Evolutionary conservation across 2,888 invertebrate species (phyloP).

Genomic region (Iphiclides podalirius): DNA sequence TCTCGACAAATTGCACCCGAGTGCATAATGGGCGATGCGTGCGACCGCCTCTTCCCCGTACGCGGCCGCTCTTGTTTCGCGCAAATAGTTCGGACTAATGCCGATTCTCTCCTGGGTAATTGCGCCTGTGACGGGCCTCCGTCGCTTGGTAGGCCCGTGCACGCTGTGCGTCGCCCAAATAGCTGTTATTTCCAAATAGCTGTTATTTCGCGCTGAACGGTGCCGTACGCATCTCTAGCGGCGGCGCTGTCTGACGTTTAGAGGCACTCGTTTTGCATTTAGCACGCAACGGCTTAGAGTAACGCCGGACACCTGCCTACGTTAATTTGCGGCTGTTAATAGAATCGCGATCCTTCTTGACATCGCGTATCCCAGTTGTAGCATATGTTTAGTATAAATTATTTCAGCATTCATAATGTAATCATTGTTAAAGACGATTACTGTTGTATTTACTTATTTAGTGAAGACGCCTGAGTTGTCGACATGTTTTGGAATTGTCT

Average conservation of each 20-base stretch:
- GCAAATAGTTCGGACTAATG: slow-evolving; percentile 79
- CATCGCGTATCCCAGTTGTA: too few species aligned
- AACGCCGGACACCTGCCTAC: too few species aligned
- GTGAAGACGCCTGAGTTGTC: too few species aligned
- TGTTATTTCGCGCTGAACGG: slow-evolving; percentile 73
- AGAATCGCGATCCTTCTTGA: too few species aligned
- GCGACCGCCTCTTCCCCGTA: slow-evolving; percentile 78
- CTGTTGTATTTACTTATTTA: too few species aligned
- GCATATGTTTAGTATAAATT: too few species aligned
- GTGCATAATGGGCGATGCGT: slow-evolving; percentile 80
- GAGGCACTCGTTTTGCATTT: slow-evolving; percentile 16
- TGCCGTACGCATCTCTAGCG: slow-evolving; percentile 52
- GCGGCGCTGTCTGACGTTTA: slow-evolving; percentile 63
- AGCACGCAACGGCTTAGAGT: too few species aligned
- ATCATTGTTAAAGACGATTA: too few species aligned
- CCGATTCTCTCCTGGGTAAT: slow-evolving; percentile 78
- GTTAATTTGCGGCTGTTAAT: too few species aligned
- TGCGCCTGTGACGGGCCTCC: slow-evolving; percentile 78
- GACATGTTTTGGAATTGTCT: too few species aligned
- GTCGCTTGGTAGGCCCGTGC: slow-evolving; percentile 54
- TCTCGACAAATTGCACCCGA: slow-evolving; percentile 77
- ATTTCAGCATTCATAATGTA: too few species aligned
- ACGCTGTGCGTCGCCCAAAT: slow-evolving; percentile 45
- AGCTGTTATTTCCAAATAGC: slow-evolving; percentile 77
- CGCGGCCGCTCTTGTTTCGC: slow-evolving; percentile 75